phyloP scores from a whole-genome alignment of 1,140 invertebrate species.

The Plectrocnemia conspersa region DNA sequence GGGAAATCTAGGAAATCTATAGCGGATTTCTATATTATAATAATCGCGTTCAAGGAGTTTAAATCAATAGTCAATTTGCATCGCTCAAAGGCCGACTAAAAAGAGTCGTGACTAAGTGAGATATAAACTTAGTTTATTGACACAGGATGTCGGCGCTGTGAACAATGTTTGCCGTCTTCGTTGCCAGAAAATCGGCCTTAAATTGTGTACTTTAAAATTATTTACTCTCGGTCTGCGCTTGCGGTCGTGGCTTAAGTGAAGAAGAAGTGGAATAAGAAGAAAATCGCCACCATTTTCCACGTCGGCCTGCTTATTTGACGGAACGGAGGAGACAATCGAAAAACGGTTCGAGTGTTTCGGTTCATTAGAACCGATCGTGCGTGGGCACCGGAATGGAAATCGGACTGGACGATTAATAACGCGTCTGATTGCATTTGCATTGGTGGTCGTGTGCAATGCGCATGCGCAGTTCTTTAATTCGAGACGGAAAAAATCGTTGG shows the following conservation, averaged over 20 bases:
- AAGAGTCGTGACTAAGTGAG: slow-evolving; percentile 15
- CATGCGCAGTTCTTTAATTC: no score
- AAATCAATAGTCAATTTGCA: slow-evolving; percentile 1
- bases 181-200: slow-evolving; percentile 25
- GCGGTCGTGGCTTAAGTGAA: not conserved
- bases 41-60: not conserved
- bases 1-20: no score
- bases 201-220: slow-evolving; percentile 26
- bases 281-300: not conserved
- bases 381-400: no score
- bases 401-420: no score
- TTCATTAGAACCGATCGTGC: slow-evolving; percentile 16
- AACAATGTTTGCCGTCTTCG: slow-evolving; percentile 23
- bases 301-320: slow-evolving; percentile 10
- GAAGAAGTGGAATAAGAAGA: not conserved
- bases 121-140: slow-evolving; percentile 22
- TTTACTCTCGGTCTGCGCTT: slow-evolving; percentile 17
- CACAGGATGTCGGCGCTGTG: slow-evolving; percentile 22
- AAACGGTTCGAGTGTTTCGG: slow-evolving; percentile 8
- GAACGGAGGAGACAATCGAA: slow-evolving; percentile 20
- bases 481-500: no score
- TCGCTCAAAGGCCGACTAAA: no score
- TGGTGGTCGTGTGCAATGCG: no score
- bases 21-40: not conserved
- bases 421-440: no score